A percentile compares a stretch with the other conserved stretches of the same genome.
phyloP scores from a whole-genome alignment of 2,888 invertebrate genomes.

The Cephus pygmeus region DNA sequence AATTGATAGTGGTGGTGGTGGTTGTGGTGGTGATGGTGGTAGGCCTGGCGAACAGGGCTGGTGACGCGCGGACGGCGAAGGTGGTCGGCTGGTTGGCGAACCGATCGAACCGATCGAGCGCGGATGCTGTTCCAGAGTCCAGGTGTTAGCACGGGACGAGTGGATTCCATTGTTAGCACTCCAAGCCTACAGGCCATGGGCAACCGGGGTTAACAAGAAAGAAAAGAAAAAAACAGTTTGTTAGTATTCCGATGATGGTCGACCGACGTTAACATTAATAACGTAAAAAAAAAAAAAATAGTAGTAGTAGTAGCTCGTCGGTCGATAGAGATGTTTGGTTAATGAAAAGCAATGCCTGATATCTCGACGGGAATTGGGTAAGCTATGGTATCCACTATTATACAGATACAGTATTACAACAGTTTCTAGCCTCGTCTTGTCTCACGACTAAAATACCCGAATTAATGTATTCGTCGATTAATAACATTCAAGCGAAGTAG shows the following conservation, averaged over 20 bases:
- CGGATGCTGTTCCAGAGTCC: slow-evolving; percentile 63
- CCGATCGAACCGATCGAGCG: slow-evolving; percentile 59
- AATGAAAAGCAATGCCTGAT: slow-evolving; percentile 55
- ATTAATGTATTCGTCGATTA: too few relatives aligned
- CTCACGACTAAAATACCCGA: too few relatives aligned
- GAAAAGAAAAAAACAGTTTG: slow-evolving; percentile 79
- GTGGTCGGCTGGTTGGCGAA: slow-evolving; percentile 58
- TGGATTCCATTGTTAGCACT: slow-evolving; percentile 76
- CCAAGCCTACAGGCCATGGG: slow-evolving; percentile 75
- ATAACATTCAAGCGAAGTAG: too few relatives aligned
- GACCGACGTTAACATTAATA: slow-evolving; percentile 49
- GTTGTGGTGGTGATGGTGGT: background rate
- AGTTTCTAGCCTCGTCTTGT: too few relatives aligned
- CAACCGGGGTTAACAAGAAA: slow-evolving; percentile 74
- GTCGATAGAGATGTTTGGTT: slow-evolving; percentile 57
- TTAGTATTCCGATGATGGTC: slow-evolving; percentile 69
- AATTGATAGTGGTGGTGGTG: background rate
- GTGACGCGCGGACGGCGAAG: slow-evolving; percentile 64
- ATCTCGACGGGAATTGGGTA: background rate
- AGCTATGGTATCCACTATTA: background rate
- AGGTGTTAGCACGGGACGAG: slow-evolving; percentile 67
- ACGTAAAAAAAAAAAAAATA: slow-evolving; percentile 19
- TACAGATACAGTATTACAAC: too few relatives aligned
- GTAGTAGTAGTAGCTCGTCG: slow-evolving; percentile 44
- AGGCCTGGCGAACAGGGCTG: slow-evolving; percentile 61